Percentiles rank a stretch among this genome's conserved stretches.
phyloP scores from a whole-genome alignment of 2,888 invertebrate genomes.

The Thysanoteuthis rhombus region DNA sequence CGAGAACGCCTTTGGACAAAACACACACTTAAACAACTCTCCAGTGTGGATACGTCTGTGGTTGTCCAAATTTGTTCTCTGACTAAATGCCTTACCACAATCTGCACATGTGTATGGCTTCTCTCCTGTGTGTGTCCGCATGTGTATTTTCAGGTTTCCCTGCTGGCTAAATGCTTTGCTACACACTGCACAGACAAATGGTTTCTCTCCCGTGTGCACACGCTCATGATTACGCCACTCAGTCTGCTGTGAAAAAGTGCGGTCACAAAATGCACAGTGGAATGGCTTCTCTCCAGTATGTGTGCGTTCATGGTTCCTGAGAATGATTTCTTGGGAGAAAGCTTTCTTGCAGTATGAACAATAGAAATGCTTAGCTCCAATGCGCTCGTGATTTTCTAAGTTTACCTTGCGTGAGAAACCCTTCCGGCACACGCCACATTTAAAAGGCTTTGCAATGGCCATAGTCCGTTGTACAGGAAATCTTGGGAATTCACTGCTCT shows the following conservation, averaged over 20 bases:
- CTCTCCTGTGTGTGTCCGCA: constrained; percentile 29
- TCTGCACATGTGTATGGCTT: constrained; percentile 17
- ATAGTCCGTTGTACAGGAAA: neutral
- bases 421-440: constrained; percentile 23
- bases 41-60: constrained; percentile 28
- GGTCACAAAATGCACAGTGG: constrained; percentile 18
- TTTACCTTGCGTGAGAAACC: constrained; percentile 22
- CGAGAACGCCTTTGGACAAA: constrained; percentile 25
- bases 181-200: constrained; percentile 17
- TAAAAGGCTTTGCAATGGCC: constrained; percentile 22
- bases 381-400: constrained; percentile 21
- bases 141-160: constrained; percentile 16
- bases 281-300: constrained; percentile 18
- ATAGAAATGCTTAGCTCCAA: constrained; percentile 16
- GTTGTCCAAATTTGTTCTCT: constrained; percentile 22
- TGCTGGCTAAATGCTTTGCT: constrained; percentile 19
- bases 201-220: constrained; percentile 22
- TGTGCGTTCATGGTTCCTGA: constrained; percentile 23
- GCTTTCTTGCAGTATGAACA: constrained; percentile 19
- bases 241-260: constrained; percentile 14
- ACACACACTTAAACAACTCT: constrained; percentile 25
- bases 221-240: constrained; percentile 29
- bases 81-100: constrained; percentile 20
- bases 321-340: constrained; percentile 21
- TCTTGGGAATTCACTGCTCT: neutral